Evolutionary conservation across 2,797 vertebrate genomes (phyloP).

Genomic region (Acomys russatus): DNA sequence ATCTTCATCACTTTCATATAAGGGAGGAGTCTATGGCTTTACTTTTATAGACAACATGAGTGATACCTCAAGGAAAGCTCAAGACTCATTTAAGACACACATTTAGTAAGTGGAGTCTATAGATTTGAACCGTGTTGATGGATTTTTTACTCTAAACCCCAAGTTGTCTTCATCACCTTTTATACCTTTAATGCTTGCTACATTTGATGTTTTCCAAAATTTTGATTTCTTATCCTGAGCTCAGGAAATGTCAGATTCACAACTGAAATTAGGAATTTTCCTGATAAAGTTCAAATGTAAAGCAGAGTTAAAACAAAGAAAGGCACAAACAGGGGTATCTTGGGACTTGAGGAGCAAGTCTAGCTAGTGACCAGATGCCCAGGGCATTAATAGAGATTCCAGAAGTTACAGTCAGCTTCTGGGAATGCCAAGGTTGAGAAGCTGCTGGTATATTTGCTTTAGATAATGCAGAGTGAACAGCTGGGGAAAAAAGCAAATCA

Average conservation of each 20-base stretch:
- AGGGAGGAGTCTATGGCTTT: neutral
- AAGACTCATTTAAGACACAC: neutral
- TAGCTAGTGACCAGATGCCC: neutral
- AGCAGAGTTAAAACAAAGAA: neutral
- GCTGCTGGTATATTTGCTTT: slow-evolving; percentile 75
- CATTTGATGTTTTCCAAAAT: neutral
- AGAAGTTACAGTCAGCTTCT: neutral
- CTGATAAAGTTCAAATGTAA: neutral
- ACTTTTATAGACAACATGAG: neutral
- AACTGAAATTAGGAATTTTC: neutral
- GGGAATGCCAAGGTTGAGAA: slow-evolving; percentile 41
- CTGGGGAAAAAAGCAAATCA: slow-evolving; percentile 49
- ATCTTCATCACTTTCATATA: neutral
- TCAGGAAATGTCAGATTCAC: slow-evolving; percentile 21
- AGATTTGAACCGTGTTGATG: neutral
- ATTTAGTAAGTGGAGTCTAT: neutral
- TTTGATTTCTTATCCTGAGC: neutral
- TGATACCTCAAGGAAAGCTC: neutral
- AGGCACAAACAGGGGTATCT: neutral
- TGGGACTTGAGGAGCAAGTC: neutral
- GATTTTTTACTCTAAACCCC: neutral
- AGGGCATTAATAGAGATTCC: neutral
- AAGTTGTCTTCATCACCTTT: neutral
- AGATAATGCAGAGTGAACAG: slow-evolving; percentile 39
- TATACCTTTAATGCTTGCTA: neutral